These are phyloP conservation scores for Crotalus helleri DNA, from an alignment of 2,113 vertebrate genomes.

Conservation along the genomic window DNA sequence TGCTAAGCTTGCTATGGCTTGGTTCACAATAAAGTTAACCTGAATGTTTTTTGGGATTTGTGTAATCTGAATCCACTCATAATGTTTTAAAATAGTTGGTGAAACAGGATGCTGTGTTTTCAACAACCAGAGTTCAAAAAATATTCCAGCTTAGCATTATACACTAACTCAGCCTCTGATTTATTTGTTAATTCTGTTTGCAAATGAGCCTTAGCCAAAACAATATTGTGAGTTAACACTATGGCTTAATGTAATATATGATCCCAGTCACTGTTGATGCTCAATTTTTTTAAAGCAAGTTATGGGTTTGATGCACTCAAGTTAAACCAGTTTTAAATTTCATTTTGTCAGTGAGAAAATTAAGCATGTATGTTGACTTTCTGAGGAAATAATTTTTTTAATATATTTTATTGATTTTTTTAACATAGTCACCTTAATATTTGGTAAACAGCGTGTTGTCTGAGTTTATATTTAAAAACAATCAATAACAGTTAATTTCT, in stretches of 20 bases:
- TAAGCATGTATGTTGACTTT: not conserved
- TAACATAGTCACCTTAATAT: no score
- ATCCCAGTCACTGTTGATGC: not conserved
- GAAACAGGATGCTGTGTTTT: not conserved
- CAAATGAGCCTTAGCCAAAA: not conserved
- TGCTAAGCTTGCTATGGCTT: not conserved
- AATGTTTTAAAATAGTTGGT: not conserved
- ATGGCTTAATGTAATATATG: not conserved
- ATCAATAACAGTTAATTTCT: no score
- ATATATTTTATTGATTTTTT: no score
- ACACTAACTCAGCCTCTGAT: not conserved
- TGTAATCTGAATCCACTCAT: not conserved
- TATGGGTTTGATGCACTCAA: not conserved
- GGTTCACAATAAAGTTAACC: not conserved
- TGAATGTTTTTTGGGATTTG: not conserved
- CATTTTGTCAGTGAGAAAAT: not conserved
- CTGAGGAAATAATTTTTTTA: not conserved
- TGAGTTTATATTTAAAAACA: no score
- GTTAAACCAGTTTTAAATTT: not conserved
- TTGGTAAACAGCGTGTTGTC: no score
- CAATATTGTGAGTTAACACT: not conserved
- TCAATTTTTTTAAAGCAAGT: not conserved
- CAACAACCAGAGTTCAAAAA: not conserved
- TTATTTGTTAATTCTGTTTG: not conserved
- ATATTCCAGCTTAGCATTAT: not conserved